Base-by-base conservation (phyloP, 64 coral and sea anemone genomes). In the Pachyseris speciosa region DNA sequence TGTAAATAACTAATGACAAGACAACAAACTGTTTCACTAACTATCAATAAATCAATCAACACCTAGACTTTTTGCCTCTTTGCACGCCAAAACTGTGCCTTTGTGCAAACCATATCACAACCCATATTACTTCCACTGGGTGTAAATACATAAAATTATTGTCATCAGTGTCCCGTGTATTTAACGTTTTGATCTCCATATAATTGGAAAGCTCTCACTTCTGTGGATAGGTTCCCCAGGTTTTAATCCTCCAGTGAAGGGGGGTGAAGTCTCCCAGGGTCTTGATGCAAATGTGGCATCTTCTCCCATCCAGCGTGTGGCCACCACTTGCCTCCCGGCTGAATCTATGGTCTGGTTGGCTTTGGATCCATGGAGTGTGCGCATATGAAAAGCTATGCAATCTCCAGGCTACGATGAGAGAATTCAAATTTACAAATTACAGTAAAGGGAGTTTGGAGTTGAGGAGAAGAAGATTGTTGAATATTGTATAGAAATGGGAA, bases 321-420 rank as follows among this genome's bases (percentile, higher is more conserved):
- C 78, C 43, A 96, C 57, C 3, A 93, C 91, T 89, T 93, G 78
- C 20, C 94, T 34, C 22, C 85, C 92, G 36, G 39, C 65, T 36
- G 41, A 15, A 24, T 88, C 80, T 22, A 64, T 39, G 68, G 36
- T 93, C 31, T 96, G 80, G 29, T 80, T 48, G 17, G 95, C 91
- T 26, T 80, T 48, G 17, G 95, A 86, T 26, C 95, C 95, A 80
- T 96, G 95, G 59, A 96, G 72, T 19, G 72, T 93, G n/a, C 75
- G 70, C 91, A 96, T 93, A 70, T 96, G 90, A 72, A 96, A 96
- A 28, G 86, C 95, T 72, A 96, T 93, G 80, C 95, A 96, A 58
- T 96, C 95, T 32, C 95, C 90, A 75, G 79, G 86, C 95, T 96
- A 59, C 75, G 40, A 60, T 25, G 20, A 27, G 7, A 80, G 1